Evolutionary conservation across 2,797 vertebrate genomes (phyloP).

Genomic region (Synanceia verrucosa): DNA sequence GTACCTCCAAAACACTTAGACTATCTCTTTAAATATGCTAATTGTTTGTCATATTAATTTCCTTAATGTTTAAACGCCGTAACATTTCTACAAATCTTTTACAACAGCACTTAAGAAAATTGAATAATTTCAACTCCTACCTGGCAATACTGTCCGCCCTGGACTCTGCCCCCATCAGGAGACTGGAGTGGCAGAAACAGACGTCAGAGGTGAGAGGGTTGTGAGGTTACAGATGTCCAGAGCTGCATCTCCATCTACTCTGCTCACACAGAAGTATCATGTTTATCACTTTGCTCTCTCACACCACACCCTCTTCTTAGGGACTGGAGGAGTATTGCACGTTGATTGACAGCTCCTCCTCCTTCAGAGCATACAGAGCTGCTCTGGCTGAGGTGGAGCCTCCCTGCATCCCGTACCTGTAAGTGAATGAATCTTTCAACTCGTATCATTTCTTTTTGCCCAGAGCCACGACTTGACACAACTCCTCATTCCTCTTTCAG

Average conservation of each 20-base stretch:
- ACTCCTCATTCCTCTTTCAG: conserved; percentile 73
- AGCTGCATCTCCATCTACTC: no score
- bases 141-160: conserved; percentile 97
- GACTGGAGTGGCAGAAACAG: conserved; percentile 99
- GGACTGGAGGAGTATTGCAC: conserved; percentile 98
- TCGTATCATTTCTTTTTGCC: not conserved
- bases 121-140: conserved; percentile 99
- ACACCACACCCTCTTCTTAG: conserved; percentile 64
- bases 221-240: not conserved
- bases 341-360: conserved; percentile 98
- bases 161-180: conserved; percentile 97
- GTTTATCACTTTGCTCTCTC: not conserved
- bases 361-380: conserved; percentile 96
- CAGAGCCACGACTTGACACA: not conserved
- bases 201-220: conserved; percentile 91
- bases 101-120: conserved; percentile 95
- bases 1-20: not conserved
- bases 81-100: not conserved
- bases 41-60: not conserved
- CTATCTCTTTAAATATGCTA: not conserved
- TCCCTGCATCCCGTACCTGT: conserved; percentile 98
- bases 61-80: not conserved
- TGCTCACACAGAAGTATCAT: not conserved
- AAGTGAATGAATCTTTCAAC: conserved; percentile 67
- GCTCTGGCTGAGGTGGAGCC: conserved; percentile 96